Evolutionary conservation across 37 sponge, comb jelly and placozoan species (phyloP).

Genomic region (Oopsacas minuta): DNA sequence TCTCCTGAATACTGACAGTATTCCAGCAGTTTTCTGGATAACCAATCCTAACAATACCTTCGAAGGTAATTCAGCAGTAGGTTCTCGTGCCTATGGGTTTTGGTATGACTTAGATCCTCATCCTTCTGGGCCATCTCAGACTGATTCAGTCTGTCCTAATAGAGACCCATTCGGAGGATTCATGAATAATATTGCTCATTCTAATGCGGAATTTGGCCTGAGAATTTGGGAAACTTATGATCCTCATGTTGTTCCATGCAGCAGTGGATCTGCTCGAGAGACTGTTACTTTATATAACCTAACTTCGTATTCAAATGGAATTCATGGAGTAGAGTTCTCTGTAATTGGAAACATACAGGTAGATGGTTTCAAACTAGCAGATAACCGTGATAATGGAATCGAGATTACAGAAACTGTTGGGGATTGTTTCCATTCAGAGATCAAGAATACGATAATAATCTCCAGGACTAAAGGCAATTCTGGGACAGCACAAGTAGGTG

Average conservation of each 20-base stretch:
- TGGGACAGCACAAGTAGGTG: slow-evolving; percentile 36
- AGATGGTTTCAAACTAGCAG: slow-evolving; percentile 62
- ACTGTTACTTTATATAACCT: slow-evolving; percentile 50
- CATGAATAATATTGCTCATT: slow-evolving; percentile 59
- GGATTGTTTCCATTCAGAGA: slow-evolving; percentile 51
- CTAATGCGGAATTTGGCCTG: slow-evolving; percentile 68
- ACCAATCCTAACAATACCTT: slow-evolving; percentile 71
- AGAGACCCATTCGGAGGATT: slow-evolving; percentile 59
- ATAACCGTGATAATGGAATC: slow-evolving; percentile 66
- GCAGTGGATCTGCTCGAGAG: background rate
- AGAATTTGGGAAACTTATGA: slow-evolving; percentile 69
- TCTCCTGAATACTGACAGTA: slow-evolving; percentile 73
- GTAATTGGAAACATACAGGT: slow-evolving; percentile 56
- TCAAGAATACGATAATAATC: slow-evolving; percentile 50
- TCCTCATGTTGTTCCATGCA: background rate
- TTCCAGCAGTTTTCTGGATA: slow-evolving; percentile 83
- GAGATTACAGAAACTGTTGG: slow-evolving; percentile 64
- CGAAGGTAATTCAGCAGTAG: slow-evolving; percentile 71
- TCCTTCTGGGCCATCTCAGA: slow-evolving; percentile 65
- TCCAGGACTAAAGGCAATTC: slow-evolving; percentile 46
- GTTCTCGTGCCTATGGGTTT: slow-evolving; percentile 67
- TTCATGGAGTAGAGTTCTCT: slow-evolving; percentile 74
- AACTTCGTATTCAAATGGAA: slow-evolving; percentile 64
- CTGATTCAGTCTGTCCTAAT: slow-evolving; percentile 54
- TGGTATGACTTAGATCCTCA: slow-evolving; percentile 73